A percentile compares a stretch with the other conserved stretches of the same genome.
Evolutionary conservation across 2,797 vertebrate genomes (phyloP).

Genomic region (Notolepis coatsorum): DNA sequence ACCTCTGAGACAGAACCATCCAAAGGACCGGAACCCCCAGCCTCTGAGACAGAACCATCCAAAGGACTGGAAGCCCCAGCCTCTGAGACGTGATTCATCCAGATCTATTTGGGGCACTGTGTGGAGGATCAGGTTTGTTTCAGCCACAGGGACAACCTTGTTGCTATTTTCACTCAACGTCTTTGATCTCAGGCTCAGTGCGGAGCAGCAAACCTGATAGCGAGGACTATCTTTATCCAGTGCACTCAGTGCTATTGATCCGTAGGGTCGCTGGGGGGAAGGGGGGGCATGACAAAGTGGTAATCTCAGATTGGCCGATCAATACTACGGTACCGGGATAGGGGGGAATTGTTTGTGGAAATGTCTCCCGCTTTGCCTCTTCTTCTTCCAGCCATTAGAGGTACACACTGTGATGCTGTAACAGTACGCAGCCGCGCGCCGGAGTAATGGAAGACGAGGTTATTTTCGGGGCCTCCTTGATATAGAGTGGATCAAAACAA

Average conservation of each 20-base stretch:
- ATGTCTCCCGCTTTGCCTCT: conserved; percentile 18
- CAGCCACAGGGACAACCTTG: conserved; percentile 40
- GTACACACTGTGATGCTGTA: neutral
- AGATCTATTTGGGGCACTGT: conserved; percentile 32
- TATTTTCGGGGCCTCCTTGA: too few species aligned
- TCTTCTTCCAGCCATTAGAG: conserved; percentile 27
- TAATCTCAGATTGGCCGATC: conserved; percentile 45
- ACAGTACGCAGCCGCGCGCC: neutral
- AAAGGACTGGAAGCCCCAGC: too few species aligned
- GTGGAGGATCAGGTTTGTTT: conserved; percentile 37
- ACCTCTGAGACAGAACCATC: too few species aligned
- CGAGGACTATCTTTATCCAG: conserved; percentile 56
- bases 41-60: too few species aligned
- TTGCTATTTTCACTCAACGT: conserved; percentile 36
- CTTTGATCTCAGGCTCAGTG: conserved; percentile 32
- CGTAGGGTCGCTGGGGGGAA: conserved; percentile 29
- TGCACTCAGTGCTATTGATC: conserved; percentile 56
- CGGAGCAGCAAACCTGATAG: conserved; percentile 26
- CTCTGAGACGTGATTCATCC: neutral
- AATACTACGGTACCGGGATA: conserved; percentile 29
- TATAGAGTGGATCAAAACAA: too few species aligned
- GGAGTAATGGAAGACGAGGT: neutral
- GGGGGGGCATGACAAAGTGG: conserved; percentile 36
- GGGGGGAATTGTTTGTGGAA: conserved; percentile 42
- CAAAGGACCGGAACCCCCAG: too few species aligned